Evolutionary conservation across 2,888 invertebrate species (phyloP).

Genomic region (Miltochrista miniata): DNA sequence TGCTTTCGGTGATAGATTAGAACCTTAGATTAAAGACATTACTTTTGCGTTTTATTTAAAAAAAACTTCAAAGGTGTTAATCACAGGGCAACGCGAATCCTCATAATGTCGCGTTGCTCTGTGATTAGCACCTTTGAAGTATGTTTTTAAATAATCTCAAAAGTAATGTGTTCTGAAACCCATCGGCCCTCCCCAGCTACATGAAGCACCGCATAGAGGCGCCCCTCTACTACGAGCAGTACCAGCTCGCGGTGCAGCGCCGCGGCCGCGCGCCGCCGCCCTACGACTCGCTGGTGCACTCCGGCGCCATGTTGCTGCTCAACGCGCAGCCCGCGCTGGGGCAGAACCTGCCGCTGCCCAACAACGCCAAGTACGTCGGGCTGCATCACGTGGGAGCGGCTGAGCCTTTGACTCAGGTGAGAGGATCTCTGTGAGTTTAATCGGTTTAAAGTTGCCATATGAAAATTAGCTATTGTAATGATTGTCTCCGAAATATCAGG

Average conservation of each 20-base stretch:
- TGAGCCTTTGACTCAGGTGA: conserved; percentile 46
- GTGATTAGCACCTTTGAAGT: too few relatives aligned
- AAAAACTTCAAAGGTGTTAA: too few relatives aligned
- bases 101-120: too few relatives aligned
- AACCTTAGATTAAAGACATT: too few relatives aligned
- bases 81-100: too few relatives aligned
- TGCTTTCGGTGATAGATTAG: too few relatives aligned
- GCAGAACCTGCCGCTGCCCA: conserved; percentile 48
- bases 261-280: conserved; percentile 44
- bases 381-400: conserved; percentile 53
- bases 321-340: conserved; percentile 56
- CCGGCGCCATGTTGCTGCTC: conserved; percentile 52
- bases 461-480: too few relatives aligned
- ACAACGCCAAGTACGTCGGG: conserved; percentile 52
- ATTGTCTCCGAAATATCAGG: too few relatives aligned
- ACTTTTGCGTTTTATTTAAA: too few relatives aligned
- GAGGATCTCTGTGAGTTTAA: background rate
- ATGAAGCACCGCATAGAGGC: conserved; percentile 46
- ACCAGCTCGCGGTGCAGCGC: conserved; percentile 37
- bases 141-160: too few relatives aligned
- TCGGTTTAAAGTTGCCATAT: too few relatives aligned
- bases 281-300: conserved; percentile 48
- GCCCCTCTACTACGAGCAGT: conserved; percentile 48
- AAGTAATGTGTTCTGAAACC: too few relatives aligned
- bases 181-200: conserved; percentile 38